Evolutionary conservation across 2,797 vertebrate genomes (phyloP).

Genomic region (Periophthalmus magnuspinnatus): DNA sequence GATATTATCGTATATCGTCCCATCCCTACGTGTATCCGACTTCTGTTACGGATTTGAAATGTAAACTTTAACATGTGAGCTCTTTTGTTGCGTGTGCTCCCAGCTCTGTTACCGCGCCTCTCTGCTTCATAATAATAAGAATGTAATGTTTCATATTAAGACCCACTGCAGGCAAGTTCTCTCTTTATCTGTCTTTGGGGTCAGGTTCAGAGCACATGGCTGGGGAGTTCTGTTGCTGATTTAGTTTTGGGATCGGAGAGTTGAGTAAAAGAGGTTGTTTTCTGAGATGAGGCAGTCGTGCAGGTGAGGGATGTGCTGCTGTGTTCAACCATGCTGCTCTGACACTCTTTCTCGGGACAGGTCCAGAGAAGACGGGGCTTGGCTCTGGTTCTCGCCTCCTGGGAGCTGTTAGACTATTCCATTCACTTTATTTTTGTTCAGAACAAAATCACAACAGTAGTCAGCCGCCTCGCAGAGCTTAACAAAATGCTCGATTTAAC

Average conservation of each 20-base stretch:
- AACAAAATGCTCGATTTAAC: too few species aligned
- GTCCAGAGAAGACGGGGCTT: neutral
- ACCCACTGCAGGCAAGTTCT: neutral
- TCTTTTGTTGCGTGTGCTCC: conserved; percentile 5
- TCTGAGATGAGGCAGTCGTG: conserved; percentile 13
- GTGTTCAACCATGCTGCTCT: neutral
- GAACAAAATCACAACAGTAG: too few species aligned
- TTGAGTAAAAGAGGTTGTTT: conserved; percentile 3
- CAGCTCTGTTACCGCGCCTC: neutral
- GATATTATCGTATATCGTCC: too few species aligned
- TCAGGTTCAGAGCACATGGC: conserved; percentile 12
- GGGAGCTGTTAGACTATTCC: neutral
- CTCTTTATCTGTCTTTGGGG: conserved; percentile 6
- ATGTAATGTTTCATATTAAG: conserved; percentile 11
- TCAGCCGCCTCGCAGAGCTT: too few species aligned
- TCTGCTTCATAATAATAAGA: conserved; percentile 3
- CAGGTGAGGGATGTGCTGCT: conserved; percentile 9
- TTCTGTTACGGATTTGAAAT: conserved; percentile 12
- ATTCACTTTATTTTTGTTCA: too few species aligned
- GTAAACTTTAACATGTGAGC: conserved; percentile 3
- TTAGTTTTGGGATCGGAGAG: conserved; percentile 17
- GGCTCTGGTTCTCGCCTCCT: neutral
- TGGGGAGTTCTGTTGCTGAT: neutral
- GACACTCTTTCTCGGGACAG: neutral
- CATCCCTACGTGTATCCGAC: too few species aligned